Percentiles rank a stretch among this genome's conserved stretches.
These are phyloP conservation scores for Athalia rosae DNA, from an alignment of 2,888 invertebrate species.

Conservation along the genomic window DNA sequence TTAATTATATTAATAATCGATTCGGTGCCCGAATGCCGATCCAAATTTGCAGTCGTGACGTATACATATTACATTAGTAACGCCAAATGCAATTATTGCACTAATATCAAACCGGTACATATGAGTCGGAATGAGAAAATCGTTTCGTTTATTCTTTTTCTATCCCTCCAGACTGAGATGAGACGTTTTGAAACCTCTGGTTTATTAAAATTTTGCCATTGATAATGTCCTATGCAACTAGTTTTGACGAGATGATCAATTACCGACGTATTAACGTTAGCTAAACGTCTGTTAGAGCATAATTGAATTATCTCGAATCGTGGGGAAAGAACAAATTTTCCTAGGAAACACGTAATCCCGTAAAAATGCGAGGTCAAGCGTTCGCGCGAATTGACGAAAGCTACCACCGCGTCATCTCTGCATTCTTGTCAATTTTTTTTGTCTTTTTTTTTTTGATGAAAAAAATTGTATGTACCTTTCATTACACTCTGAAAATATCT, in stretches of 20 bases:
- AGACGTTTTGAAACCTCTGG: not conserved
- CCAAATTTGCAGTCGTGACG: conserved; percentile 14
- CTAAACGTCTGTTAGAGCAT: not conserved
- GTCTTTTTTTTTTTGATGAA: conserved; percentile 2
- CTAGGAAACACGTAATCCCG: conserved; percentile 4
- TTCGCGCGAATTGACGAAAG: no score
- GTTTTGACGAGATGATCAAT: not conserved
- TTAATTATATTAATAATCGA: conserved; percentile 25
- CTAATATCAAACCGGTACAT: not conserved
- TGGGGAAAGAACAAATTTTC: not conserved
- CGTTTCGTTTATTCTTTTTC: not conserved
- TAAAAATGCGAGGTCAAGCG: no score
- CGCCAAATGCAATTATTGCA: conserved; percentile 39
- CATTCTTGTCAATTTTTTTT: no score
- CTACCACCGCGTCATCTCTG: no score
- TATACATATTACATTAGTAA: not conserved
- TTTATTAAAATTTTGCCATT: no score
- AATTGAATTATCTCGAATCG: conserved; percentile 13
- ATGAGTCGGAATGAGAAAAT: no score
- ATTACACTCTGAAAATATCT: not conserved
- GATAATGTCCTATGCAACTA: not conserved
- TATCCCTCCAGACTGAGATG: not conserved
- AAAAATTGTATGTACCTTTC: no score
- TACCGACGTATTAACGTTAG: conserved; percentile 13
- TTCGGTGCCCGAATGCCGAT: conserved; percentile 8